phyloP scores from a whole-genome alignment of 2,888 invertebrate genomes.

The Platynereis dumerilii region DNA sequence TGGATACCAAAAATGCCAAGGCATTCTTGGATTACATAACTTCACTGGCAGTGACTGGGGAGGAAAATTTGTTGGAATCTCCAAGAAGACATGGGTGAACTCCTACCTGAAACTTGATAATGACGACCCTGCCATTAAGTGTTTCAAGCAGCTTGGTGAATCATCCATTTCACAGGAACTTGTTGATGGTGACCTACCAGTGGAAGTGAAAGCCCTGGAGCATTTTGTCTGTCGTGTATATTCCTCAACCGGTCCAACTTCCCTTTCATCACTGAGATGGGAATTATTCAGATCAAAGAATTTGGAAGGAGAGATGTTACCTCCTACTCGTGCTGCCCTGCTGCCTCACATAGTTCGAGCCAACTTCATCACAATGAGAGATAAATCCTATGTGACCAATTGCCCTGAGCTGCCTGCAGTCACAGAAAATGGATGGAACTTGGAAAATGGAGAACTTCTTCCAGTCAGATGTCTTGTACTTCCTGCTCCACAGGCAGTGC shows the following conservation, averaged over 20 bases:
- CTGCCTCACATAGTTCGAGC: conserved; percentile 6
- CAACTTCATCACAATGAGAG: too few relatives aligned
- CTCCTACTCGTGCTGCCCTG: conserved; percentile 16
- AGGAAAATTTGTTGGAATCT: conserved; percentile 27
- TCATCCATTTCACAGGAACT: too few relatives aligned
- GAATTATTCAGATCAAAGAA: conserved; percentile 24
- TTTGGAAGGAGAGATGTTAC: conserved; percentile 23
- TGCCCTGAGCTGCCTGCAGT: background rate
- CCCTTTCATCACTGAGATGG: conserved; percentile 12
- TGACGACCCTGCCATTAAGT: background rate
- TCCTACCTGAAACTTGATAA: conserved; percentile 22
- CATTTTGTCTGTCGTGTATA: conserved; percentile 1
- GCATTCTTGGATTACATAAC: conserved; percentile 22
- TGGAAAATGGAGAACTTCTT: conserved; percentile 5
- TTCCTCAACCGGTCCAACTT: conserved; percentile 4
- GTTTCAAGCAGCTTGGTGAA: too few relatives aligned
- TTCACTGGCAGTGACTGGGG: conserved; percentile 28
- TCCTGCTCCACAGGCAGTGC: conserved; percentile 13
- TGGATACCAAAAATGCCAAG: conserved; percentile 22
- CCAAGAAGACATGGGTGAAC: conserved; percentile 27
- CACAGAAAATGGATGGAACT: conserved; percentile 5
- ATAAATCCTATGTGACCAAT: too few relatives aligned
- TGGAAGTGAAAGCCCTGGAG: conserved; percentile 7
- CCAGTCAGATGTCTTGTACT: conserved; percentile 17
- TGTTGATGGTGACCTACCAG: background rate